Percentiles rank a stretch among this genome's conserved stretches.
Evolutionary conservation across 1,140 invertebrate species (phyloP).

Genomic region (Lordiphosa clarofinis): DNA sequence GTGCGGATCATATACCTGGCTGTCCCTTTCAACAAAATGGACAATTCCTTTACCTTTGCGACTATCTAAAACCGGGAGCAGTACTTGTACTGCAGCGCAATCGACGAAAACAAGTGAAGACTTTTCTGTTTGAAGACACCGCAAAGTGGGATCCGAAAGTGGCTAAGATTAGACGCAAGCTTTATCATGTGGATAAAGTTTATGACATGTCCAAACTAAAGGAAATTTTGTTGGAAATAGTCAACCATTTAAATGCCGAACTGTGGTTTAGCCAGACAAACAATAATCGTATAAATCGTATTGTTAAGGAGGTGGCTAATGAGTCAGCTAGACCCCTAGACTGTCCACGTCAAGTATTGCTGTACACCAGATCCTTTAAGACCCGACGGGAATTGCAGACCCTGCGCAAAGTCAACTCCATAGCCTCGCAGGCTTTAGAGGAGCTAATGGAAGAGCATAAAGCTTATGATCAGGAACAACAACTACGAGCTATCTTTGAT

Average conservation of each 20-base stretch:
- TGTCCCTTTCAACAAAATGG: slow-evolving; percentile 19
- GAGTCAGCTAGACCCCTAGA: slow-evolving; percentile 5
- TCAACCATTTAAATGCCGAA: slow-evolving; percentile 8
- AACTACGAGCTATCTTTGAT: slow-evolving; percentile 21
- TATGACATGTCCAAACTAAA: slow-evolving; percentile 15
- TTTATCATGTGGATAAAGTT: slow-evolving; percentile 43
- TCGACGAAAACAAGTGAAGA: slow-evolving; percentile 8
- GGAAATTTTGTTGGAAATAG: not conserved
- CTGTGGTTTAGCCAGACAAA: not conserved
- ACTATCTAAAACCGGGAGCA: slow-evolving; percentile 33
- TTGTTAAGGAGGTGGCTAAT: slow-evolving; percentile 13
- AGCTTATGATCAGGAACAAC: not conserved
- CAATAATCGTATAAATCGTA: not conserved
- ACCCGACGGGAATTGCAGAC: slow-evolving; percentile 17
- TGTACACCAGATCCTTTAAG: slow-evolving; percentile 30
- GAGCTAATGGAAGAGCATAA: slow-evolving; percentile 28
- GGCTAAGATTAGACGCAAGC: slow-evolving; percentile 4
- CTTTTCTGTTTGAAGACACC: slow-evolving; percentile 21
- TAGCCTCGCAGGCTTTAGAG: slow-evolving; percentile 38
- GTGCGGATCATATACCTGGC: not conserved
- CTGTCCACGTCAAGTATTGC: slow-evolving; percentile 25
- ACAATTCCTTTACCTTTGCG: slow-evolving; percentile 47
- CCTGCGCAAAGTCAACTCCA: slow-evolving; percentile 20
- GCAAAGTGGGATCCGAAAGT: slow-evolving; percentile 13
- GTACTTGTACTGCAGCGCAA: slow-evolving; percentile 32